Evolutionary conservation across 2,888 invertebrate species (phyloP), one percentile per base, ranked within the genome.

Genomic region (Charanyca ferruginea): DNA sequence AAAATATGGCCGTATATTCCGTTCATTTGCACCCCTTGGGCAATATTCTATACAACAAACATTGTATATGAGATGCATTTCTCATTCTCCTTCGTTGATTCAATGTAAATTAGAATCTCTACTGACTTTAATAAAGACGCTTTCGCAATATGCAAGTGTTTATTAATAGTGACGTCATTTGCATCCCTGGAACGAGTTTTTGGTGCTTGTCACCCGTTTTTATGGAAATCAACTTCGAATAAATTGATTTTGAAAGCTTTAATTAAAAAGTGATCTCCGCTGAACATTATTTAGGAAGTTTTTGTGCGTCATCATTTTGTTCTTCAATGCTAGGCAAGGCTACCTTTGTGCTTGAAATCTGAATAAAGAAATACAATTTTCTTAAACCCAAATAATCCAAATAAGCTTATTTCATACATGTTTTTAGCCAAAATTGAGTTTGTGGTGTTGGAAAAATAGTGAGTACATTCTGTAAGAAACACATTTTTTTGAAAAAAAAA

Each of bases 41-140:
- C 77, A 52, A 73, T 69, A 73, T 66, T 68, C 48, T 73, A 66
- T 72, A 73, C 72, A 66, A 49, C 71, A 66, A 65, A 81, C 81
- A 73, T 75, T 79, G 80, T 85, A 75, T 83, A 82, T 77, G 82
- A 82, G 83, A 76, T 90, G 91, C 90, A 92, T 89, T 90, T 85
- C 91, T 89, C 90, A 89, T 91, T 87, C 79, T 76, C 66, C 65
- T 49, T 60, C 90, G 90, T 93, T 92, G 90, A 91, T 91, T 90
- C 85, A 89, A 92, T 92, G 90, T 84, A 90, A 93, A 93, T 93
- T 89, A 91, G 86, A 81, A 84, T 74, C 85, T 80, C 81, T 82
- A 76, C 84, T 81, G 85, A 85, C 88, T 90, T 89, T 91, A 91
- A 91, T 91, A 90, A 89, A 86, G 86, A 84, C 81, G 77, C 63